phyloP scores from a whole-genome alignment of 2,113 vertebrate species.

The Eptatretus burgeri region DNA sequence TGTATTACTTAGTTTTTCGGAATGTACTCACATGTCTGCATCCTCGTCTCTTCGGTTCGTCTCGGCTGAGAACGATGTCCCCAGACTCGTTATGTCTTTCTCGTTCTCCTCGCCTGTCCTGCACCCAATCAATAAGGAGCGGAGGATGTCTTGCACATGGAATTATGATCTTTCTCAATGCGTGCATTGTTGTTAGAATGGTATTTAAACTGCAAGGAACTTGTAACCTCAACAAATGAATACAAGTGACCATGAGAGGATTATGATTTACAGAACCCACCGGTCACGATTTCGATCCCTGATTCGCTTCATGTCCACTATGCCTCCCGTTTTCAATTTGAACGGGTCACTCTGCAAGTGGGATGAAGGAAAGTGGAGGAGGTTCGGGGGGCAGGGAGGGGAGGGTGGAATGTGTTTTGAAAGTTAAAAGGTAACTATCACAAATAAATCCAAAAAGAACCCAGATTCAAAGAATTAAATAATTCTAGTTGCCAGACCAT shows the following conservation, averaged over 20 bases:
- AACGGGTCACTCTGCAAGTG: conserved; percentile 56
- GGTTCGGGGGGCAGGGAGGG: too few relatives aligned
- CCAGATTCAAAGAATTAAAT: background rate
- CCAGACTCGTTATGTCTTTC: conserved; percentile 53
- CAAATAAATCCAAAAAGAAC: too few relatives aligned
- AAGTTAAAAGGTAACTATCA: too few relatives aligned
- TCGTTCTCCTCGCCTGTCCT: conserved; percentile 46
- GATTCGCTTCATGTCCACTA: conserved; percentile 92
- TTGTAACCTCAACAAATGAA: background rate
- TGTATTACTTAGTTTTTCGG: background rate
- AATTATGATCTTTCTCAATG: background rate
- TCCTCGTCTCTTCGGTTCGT: conserved; percentile 89
- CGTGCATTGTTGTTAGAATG: background rate
- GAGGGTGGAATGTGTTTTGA: too few relatives aligned
- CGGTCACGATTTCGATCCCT: conserved; percentile 64
- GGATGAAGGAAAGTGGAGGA: background rate
- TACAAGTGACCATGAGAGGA: background rate
- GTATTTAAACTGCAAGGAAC: background rate
- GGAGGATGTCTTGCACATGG: background rate
- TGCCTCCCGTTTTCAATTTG: conserved; percentile 65
- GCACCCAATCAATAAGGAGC: background rate
- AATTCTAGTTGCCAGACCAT: too few relatives aligned
- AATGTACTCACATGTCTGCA: conserved; percentile 54
- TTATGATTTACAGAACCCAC: conserved; percentile 17
- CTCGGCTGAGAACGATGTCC: conserved; percentile 83